Evolutionary conservation across 2,113 vertebrate genomes (phyloP).

Genomic region (Caretta caretta): DNA sequence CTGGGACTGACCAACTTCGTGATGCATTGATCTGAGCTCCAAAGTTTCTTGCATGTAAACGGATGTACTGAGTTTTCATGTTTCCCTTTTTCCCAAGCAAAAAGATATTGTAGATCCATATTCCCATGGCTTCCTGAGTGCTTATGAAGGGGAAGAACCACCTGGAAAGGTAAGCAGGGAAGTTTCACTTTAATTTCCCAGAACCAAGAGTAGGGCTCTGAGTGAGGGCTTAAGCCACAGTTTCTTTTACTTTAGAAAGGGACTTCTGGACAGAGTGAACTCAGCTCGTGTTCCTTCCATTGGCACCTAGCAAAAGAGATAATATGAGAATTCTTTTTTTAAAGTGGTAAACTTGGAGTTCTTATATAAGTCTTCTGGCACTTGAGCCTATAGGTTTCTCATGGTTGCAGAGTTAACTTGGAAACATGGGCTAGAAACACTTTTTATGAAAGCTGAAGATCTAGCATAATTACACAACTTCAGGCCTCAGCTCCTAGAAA

Average conservation of each 20-base stretch:
- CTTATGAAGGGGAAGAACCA: neutral
- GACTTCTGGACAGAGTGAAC: neutral
- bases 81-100: neutral
- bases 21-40: fast-evolving
- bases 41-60: neutral
- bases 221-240: neutral
- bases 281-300: neutral
- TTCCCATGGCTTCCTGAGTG: neutral
- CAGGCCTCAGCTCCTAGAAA: too few species aligned
- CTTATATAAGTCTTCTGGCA: too few species aligned
- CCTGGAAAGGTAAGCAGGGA: neutral
- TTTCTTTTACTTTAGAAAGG: slow-evolving; percentile 20
- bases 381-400: too few species aligned
- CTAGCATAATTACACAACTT: too few species aligned
- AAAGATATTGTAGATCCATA: neutral
- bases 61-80: neutral
- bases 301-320: slow-evolving; percentile 39
- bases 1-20: neutral
- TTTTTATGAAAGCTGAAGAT: too few species aligned
- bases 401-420: too few species aligned
- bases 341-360: too few species aligned
- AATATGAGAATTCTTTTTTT: too few species aligned
- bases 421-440: too few species aligned
- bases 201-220: neutral
- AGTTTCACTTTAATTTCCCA: neutral